Evolutionary conservation across 2,797 vertebrate genomes (phyloP).

Genomic region (Pseudochirops cupreus): DNA sequence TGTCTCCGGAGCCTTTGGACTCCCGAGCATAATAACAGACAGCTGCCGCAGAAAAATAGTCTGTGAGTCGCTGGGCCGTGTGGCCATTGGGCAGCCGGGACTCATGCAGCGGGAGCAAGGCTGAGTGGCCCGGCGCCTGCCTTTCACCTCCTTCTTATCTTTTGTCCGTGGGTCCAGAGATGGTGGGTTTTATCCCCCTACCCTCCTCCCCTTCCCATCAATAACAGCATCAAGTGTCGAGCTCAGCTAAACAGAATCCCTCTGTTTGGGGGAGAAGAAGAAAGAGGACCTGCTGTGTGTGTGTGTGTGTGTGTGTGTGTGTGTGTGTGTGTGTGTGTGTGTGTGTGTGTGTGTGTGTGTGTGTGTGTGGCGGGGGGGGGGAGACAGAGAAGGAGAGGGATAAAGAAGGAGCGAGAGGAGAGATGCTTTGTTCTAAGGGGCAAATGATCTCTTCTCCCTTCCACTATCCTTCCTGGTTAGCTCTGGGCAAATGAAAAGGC

Average conservation of each 20-base stretch:
- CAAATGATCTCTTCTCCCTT: slow-evolving; percentile 52
- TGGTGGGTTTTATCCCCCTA: background rate
- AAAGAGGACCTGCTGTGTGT: slow-evolving; percentile 50
- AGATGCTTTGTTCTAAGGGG: slow-evolving; percentile 73
- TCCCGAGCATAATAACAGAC: slow-evolving; percentile 84
- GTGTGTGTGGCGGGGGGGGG: too few relatives aligned
- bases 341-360: too few relatives aligned
- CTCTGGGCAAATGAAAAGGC: background rate
- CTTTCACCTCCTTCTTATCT: slow-evolving; percentile 67
- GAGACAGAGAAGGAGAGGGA: too few relatives aligned
- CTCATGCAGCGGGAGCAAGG: slow-evolving; percentile 77
- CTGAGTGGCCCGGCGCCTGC: slow-evolving; percentile 50
- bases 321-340: too few relatives aligned
- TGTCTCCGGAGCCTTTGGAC: slow-evolving; percentile 84
- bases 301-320: too few relatives aligned
- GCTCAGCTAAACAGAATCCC: slow-evolving; percentile 72
- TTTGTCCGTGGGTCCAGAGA: slow-evolving; percentile 52
- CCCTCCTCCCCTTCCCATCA: slow-evolving; percentile 16
- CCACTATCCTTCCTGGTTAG: background rate
- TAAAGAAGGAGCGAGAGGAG: background rate
- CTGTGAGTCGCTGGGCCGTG: slow-evolving; percentile 83
- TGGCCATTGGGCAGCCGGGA: slow-evolving; percentile 83
- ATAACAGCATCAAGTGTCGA: slow-evolving; percentile 77
- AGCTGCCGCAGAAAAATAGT: slow-evolving; percentile 87
- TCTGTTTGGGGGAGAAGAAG: slow-evolving; percentile 79